Evolutionary conservation across 2,888 invertebrate species (phyloP).

Genomic region (Xestoiulus laeticollis): DNA sequence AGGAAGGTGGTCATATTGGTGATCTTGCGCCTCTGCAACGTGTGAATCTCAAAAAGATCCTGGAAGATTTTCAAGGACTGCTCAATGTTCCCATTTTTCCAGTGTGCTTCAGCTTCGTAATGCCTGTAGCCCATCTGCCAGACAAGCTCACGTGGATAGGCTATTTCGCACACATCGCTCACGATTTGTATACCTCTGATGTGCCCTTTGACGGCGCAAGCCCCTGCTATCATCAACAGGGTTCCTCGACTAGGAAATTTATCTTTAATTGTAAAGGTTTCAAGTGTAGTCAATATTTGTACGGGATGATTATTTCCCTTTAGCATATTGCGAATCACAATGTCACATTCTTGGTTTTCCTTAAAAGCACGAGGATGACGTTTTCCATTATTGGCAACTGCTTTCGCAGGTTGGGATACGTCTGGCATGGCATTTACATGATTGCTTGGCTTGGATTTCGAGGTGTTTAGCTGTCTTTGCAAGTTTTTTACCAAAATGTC

Average conservation of each 20-base stretch:
- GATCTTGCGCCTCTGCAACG: constrained; percentile 29
- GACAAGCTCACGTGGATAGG: not conserved
- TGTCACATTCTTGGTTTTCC: not conserved
- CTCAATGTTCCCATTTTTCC: not conserved
- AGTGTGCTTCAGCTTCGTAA: constrained; percentile 45
- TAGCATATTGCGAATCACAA: not conserved
- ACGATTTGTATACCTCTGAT: constrained; percentile 35
- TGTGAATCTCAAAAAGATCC: not conserved
- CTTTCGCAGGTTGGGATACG: not conserved
- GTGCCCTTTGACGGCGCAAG: constrained; percentile 20
- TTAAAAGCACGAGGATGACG: not conserved
- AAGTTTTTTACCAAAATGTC: not conserved
- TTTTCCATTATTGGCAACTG: not conserved
- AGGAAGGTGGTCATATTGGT: constrained; percentile 35
- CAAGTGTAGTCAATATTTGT: not conserved
- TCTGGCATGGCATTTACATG: not conserved
- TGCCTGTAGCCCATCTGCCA: constrained; percentile 44
- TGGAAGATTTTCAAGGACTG: constrained; percentile 32
- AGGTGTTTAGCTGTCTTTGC: not conserved
- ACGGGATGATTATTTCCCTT: not conserved
- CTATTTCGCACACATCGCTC: not conserved
- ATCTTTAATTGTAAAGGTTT: not conserved
- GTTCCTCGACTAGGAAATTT: not conserved
- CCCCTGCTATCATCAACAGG: not conserved
- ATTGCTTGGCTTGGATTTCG: not conserved